Evolutionary conservation across 2,113 vertebrate species (phyloP), one percentile per base, ranked within the genome.

Genomic region (Lagopus muta): DNA sequence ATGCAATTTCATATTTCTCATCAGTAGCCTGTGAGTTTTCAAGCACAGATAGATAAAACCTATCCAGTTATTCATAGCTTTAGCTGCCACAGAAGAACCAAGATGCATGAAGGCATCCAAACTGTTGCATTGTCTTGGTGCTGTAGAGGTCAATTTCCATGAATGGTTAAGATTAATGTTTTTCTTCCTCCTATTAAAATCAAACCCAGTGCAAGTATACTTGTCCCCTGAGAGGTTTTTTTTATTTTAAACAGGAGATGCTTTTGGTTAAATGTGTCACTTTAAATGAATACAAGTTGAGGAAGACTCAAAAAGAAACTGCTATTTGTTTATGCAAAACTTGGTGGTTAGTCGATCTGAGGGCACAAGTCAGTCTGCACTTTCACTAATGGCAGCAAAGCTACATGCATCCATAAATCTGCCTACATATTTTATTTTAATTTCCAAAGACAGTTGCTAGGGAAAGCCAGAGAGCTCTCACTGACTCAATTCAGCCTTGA

Each of bases 21-120:
- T 89, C 12, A 91, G 91, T 3, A 96, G 50, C 38, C 93, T 82
- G 4, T 67, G 48, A 1, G 38, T 45, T 17, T 2, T 72, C 27
- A 65, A 82, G 14, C 95, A 79, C 43, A 88, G 69, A 66, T 82
- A 94, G 7, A 88, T 57, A 45, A 96, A 94, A 61, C 82, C 86
- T 13, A 89, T 9, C 86, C 96, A 96, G 32, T 70, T 73, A 43
- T 38, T 86, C 28, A 9, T 72, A 79, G 82, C 32, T 36, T 93
- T 92, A 13, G 52, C 61, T 28, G 45, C 81, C 36, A 25, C 19
- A 1, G 95, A 90, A 52, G 47, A 57, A 32, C 91, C 89, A 0
- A 96, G 93, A 64, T 85, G 38, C 20, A 96, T 89, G 83, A 91
- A 93, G 8, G 13, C 32, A 28, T 93, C 82, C 12, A 96, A 43